Base-by-base conservation (phyloP, 2,113 vertebrate genomes). In the Aegotheles bennettii region DNA sequence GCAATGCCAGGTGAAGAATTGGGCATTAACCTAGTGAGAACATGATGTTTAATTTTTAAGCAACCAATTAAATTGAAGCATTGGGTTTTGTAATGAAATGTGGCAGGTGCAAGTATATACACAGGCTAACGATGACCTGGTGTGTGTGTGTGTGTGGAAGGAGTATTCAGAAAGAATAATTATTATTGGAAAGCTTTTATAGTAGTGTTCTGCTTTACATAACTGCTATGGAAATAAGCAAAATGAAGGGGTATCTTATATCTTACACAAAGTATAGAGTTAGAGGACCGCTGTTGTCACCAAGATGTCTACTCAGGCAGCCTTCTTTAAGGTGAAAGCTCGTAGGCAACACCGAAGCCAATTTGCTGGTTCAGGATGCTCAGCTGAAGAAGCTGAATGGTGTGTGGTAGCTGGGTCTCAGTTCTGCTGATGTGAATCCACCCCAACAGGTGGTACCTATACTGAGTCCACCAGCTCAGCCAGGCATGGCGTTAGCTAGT, bases 311-410 rank as follows among this genome's bases (percentile, higher is more conserved):
- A 16, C 33, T 40, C 5, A 28, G 38, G 29, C 54, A 77, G 31
- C 8, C 6, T 65, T 77, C n/a, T 61, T 40, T 67, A 31, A 31
- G 28, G 12, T 53, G 23, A 25, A 63, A 60, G 6, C 25, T 89
- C 0, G 0, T 5, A 47, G 69, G 23, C 35, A 42, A 1, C 38
- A 5, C 3, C 12, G 21, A 54, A 87, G 38, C 42, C 12, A 26
- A 4, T 75, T 79, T 3, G 10, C 25, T n/a, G 17, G 20, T 65
- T 47, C 45, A 13, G 7, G 15, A 4, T 14, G 16, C 45, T 70
- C 13, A 38, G 64, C 13, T 40, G 36, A 50, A 69, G 77, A 26
- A 56, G 19, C 26, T 43, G 36, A 56, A 9, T 43, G 36, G 24
- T 31, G 28, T 16, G 25, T 64, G 42, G 13, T 31, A 74, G 21